Base-by-base conservation (phyloP, 1,140 invertebrate species). In the Drosophila truncata region DNA sequence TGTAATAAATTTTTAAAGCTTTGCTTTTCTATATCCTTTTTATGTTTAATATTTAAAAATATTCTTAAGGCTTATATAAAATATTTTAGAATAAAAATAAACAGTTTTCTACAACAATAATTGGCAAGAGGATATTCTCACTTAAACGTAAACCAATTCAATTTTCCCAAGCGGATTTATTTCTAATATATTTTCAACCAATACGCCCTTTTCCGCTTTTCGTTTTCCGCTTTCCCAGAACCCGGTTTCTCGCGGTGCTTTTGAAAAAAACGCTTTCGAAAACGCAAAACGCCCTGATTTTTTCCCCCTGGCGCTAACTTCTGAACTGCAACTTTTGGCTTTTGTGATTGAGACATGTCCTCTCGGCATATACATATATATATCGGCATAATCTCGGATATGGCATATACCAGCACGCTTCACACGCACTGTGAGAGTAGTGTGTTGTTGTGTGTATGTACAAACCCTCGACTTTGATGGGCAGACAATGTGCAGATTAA, bases 401-500 rank as follows among this genome's bases (percentile, higher is more conserved):
- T 59, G 59, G 18, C 9, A 35, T n/a, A 54, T 59, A 78, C 76
- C 52, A 62, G 55, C 52, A 50, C 66, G 44, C 52, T 62, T 35
- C 75, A 35, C 72, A 60, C 54, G 35, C 72, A 57, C 54, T 27
- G 50, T 18, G 29, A 11, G 3, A 18, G 18, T 13, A 41, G 41
- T 42, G 18, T n/a, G 37, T n/a, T 16, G n/a, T n/a, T n/a, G n/a
- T n/a, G n/a, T 33, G 14, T 37, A 29, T 55, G 33, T 37, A 55
- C 52, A 37, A 55, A 55, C 73, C 55, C 62, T 47, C 39, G 58
- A 76, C 54, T 39, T 58, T 58, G 69, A 64, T 64, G 66, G 54
- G n/a, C 47, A 79, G 77, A 72, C 76, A 79, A 72, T 79, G 60
- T 60, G 54, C 18, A 88, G 84, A 88, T 88, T 88, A 90, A 70